These are phyloP conservation scores for Cebidichthys violaceus DNA, from an alignment of 2,113 vertebrate species.

Conservation along the genomic window DNA sequence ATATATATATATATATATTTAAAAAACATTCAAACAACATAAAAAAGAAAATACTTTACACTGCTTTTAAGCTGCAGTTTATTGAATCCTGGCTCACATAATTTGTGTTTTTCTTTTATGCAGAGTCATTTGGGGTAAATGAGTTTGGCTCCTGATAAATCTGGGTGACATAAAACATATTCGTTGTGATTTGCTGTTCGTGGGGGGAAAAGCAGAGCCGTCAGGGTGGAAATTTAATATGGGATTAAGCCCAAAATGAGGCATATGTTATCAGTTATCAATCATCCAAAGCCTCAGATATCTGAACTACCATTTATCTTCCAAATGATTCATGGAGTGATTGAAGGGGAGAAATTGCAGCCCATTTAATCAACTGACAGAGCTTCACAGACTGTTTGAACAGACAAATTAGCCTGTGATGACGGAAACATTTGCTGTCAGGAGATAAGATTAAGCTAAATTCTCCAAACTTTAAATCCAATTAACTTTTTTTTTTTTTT, in stretches of 20 bases:
- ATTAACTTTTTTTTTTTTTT: slow-evolving; percentile 11
- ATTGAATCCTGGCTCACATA: not conserved
- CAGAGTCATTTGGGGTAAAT: not conserved
- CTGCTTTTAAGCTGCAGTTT: not conserved
- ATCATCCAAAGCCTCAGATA: slow-evolving; percentile 27
- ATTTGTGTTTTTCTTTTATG: not conserved
- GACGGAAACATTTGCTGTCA: slow-evolving; percentile 23
- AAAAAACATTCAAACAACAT: not conserved
- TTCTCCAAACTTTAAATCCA: slow-evolving; percentile 42
- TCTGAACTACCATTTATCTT: slow-evolving; percentile 47
- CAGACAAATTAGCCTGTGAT: slow-evolving; percentile 47
- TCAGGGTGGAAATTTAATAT: not conserved
- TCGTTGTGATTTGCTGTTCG: slow-evolving; percentile 14
- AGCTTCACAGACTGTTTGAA: slow-evolving; percentile 36
- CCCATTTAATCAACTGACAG: slow-evolving; percentile 37
- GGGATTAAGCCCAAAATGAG: slow-evolving; percentile 37
- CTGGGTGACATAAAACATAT: not conserved
- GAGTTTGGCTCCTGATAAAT: slow-evolving; percentile 11
- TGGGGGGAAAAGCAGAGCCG: not conserved
- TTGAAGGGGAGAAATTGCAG: slow-evolving; percentile 32
- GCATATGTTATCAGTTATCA: slow-evolving; percentile 42
- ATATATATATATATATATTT: not conserved
- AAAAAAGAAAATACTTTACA: not conserved
- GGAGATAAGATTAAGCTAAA: slow-evolving; percentile 27
- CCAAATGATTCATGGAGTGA: slow-evolving; percentile 52